Evolutionary conservation across 2,888 invertebrate species (phyloP).

Genomic region (Scelioninae gen. 1): DNA sequence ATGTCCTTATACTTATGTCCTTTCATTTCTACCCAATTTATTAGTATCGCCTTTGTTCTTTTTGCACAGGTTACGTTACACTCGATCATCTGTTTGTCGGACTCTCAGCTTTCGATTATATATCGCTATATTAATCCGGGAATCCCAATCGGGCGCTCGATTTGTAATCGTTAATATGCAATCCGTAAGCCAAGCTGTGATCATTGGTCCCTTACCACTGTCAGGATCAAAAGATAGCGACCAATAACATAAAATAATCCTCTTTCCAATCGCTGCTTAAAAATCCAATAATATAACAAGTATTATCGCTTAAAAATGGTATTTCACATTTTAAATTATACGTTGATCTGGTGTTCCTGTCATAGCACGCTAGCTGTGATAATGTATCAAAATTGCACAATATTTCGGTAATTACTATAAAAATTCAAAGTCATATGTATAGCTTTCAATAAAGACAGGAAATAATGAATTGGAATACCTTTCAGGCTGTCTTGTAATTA

Average conservation of each 20-base stretch:
- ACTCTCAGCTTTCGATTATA: slow-evolving; percentile 83
- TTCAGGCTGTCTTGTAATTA: slow-evolving; percentile 23
- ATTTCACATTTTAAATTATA: slow-evolving; percentile 12
- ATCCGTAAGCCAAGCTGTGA: slow-evolving; percentile 65
- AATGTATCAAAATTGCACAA: no score
- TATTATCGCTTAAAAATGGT: slow-evolving; percentile 45
- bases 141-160: slow-evolving; percentile 80
- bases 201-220: slow-evolving; percentile 62
- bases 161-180: slow-evolving; percentile 83
- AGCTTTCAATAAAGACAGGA: not conserved
- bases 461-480: slow-evolving; percentile 17
- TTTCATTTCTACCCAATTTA: slow-evolving; percentile 60
- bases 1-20: slow-evolving; percentile 45
- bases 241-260: slow-evolving; percentile 64
- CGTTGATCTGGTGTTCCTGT: not conserved
- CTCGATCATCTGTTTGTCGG: slow-evolving; percentile 67
- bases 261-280: slow-evolving; percentile 50
- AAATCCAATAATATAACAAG: slow-evolving; percentile 57
- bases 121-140: slow-evolving; percentile 82
- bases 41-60: slow-evolving; percentile 56
- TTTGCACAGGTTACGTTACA: slow-evolving; percentile 59
- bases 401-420: no score
- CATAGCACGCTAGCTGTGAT: not conserved
- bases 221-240: slow-evolving; percentile 69
- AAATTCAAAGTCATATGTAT: no score